Evolutionary conservation across 2,888 invertebrate species (phyloP).

Genomic region (Xiphydria camelus): DNA sequence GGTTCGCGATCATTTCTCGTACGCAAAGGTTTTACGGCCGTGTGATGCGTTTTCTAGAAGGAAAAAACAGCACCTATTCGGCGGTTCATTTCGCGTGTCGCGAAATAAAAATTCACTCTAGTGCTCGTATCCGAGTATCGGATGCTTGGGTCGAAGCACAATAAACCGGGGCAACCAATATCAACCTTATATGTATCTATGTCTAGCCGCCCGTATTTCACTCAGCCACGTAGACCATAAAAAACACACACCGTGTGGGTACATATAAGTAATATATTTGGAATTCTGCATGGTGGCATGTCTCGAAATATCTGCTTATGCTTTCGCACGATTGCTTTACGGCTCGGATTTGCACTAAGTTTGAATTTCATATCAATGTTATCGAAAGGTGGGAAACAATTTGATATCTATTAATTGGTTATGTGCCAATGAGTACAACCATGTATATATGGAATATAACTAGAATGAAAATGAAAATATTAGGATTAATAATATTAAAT

Average conservation of each 20-base stretch:
- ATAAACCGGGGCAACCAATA: slow-evolving; percentile 13
- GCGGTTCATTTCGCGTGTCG: background rate
- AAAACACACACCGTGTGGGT: slow-evolving; percentile 25
- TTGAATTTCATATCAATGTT: too few relatives aligned
- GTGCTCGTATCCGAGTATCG: slow-evolving; percentile 2
- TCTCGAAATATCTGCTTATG: slow-evolving; percentile 20
- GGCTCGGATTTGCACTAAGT: slow-evolving; percentile 16
- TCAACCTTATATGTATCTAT: slow-evolving; percentile 12
- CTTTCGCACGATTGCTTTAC: slow-evolving; percentile 21
- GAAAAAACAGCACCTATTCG: background rate
- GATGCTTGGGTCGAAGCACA: slow-evolving; percentile 1
- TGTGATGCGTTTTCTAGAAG: too few relatives aligned
- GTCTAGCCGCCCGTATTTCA: slow-evolving; percentile 2
- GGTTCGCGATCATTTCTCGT: too few relatives aligned
- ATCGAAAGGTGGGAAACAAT: too few relatives aligned
- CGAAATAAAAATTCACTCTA: slow-evolving; percentile 6
- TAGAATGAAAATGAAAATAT: too few relatives aligned
- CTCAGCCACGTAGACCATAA: slow-evolving; percentile 45
- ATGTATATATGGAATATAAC: too few relatives aligned
- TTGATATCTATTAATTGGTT: too few relatives aligned
- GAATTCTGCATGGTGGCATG: too few relatives aligned
- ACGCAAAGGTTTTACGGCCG: too few relatives aligned
- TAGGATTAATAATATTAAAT: too few relatives aligned
- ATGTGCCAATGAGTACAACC: too few relatives aligned
- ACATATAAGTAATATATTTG: too few relatives aligned